Percentiles rank a stretch among this genome's conserved stretches.
Conservation (phyloP, 2,113 vertebrate genomes). For the Gnathonemus longibarbis region DNA sequence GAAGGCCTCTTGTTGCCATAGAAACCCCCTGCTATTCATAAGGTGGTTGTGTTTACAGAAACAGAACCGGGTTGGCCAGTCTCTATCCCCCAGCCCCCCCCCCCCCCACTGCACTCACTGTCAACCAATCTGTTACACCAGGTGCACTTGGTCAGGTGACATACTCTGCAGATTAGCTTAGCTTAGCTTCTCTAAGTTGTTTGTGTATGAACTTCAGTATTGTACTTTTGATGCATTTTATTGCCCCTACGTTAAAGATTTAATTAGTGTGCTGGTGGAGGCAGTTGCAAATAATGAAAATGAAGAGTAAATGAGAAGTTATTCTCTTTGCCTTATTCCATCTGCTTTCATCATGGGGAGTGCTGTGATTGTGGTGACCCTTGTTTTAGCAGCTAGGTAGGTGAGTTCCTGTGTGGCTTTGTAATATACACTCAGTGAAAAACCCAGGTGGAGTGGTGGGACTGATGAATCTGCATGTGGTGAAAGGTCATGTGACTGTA, state of each 20-base stretch:
- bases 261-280: neutral
- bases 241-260: neutral
- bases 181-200: neutral
- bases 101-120: neutral
- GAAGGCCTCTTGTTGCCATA: slow-evolving; percentile 36
- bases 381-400: neutral
- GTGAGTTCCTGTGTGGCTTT: neutral
- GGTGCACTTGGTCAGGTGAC: neutral
- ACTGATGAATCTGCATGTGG: too few relatives aligned
- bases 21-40: slow-evolving; percentile 25
- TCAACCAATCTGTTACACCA: neutral
- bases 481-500: too few relatives aligned
- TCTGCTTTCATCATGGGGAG: neutral
- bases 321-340: neutral
- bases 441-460: too few relatives aligned
- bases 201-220: neutral
- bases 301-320: neutral
- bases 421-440: neutral
- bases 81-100: too few relatives aligned
- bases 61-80: neutral
- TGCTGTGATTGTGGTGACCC: neutral
- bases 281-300: neutral
- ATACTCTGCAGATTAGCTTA: neutral
- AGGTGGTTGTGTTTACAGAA: neutral
- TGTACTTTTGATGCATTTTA: neutral